Base-by-base conservation (phyloP, 2,888 invertebrate species). In the Andricus quercusramuli region DNA sequence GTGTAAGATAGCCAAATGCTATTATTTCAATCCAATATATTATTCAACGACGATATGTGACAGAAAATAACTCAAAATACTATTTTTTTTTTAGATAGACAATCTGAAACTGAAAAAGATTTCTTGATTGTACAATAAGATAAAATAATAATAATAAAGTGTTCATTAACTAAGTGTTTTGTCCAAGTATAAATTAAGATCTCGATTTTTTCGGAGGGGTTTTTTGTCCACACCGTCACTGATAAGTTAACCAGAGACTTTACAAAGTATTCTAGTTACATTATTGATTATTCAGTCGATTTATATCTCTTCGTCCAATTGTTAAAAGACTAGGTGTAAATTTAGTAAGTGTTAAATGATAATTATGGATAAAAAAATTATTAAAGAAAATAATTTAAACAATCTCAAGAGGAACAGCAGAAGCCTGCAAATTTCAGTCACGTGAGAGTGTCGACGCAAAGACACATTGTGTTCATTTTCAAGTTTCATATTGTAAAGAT, bases 381-480 rank as follows among this genome's bases (percentile, higher is more conserved):
- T 9, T 62, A 67, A n/a, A 47, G 22, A 17, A 47, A 17, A 47
- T 47, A 47, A 47, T 47, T 47, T 17, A 47, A 47, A 17, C 41
- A 20, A 66, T 67, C 25, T 15, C 15, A 64, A 79, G 65, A 66
- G 47, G 51, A 64, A 64, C 29, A 64, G 56, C 66, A 64, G 37
- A 29, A 70, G 62, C 74, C 29, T 74, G 56, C 25, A 44, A 44
- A 44, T 74, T 74, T 56, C n/a, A 74, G 20, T 56, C 32, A 56
- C 22, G 74, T 62, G 76, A 67, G 64, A 67, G 80, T 56, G 70
- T 77, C 32, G 37, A 79, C 62, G 62, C 47, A 64, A 78, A 77
- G 83, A 84, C 82, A 81, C 84, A 80, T 83, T 87, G 87, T 86
- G 87, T 87, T 87, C 86, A 88, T 80, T 83, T 77, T 80, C 82